Conservation (phyloP, 1,140 invertebrate genomes). For the Apocrypta bakeri region DNA sequence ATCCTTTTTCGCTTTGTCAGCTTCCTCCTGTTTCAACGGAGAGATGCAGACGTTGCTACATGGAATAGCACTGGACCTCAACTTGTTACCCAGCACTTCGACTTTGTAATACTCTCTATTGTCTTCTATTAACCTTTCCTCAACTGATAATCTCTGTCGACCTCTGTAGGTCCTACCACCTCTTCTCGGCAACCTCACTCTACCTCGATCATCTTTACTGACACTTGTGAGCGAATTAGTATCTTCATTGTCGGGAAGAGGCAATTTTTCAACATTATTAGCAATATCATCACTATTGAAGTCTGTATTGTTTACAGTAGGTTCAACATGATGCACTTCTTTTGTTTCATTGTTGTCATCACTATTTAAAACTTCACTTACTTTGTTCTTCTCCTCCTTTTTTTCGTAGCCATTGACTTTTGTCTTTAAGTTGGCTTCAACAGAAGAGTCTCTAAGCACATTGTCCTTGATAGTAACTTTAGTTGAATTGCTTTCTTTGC, state of each 20-base stretch:
- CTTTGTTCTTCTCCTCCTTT: constrained; percentile 22
- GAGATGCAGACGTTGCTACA: constrained; percentile 54
- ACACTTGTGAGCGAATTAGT: constrained; percentile 42
- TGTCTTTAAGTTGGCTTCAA: constrained; percentile 30
- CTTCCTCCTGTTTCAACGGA: constrained; percentile 57
- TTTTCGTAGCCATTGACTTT: constrained; percentile 48
- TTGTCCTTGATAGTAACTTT: constrained; percentile 26
- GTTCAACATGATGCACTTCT: constrained; percentile 39
- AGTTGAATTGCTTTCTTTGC: constrained; percentile 31
- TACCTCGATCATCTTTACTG: constrained; percentile 46
- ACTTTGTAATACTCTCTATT: constrained; percentile 84
- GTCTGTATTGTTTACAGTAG: constrained; percentile 45
- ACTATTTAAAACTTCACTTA: constrained; percentile 25
- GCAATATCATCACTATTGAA: constrained; percentile 36
- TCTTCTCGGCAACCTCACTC: constrained; percentile 57
- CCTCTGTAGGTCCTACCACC: constrained; percentile 63
- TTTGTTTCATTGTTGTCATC: constrained; percentile 26
- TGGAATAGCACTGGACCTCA: constrained; percentile 76
- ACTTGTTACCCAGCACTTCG: constrained; percentile 81
- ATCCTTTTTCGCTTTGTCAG: constrained; percentile 61
- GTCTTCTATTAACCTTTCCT: constrained; percentile 77
- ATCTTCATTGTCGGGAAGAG: constrained; percentile 29
- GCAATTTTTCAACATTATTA: constrained; percentile 49
- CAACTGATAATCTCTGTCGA: constrained; percentile 75
- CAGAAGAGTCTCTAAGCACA: constrained; percentile 32